phyloP scores from a whole-genome alignment of 37 sponge, comb jelly and placozoan genomes.

The Aphrocallistes beatrix region DNA sequence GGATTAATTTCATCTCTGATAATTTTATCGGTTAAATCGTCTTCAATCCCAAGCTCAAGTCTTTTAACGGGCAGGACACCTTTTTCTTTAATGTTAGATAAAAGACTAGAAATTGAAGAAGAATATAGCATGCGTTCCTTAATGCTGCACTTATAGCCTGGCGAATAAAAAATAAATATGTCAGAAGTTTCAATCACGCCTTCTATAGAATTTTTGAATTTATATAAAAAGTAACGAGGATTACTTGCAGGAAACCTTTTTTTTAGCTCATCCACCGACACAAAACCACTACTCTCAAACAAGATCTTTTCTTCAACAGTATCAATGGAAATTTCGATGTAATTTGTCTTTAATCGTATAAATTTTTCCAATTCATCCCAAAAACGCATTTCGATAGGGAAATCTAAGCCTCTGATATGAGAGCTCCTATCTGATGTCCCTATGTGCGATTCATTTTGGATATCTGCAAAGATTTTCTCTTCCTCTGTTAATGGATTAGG shows the following conservation, averaged over 20 bases:
- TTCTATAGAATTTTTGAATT: conserved; percentile 55
- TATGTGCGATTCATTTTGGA: conserved; percentile 42
- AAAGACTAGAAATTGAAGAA: conserved; percentile 29
- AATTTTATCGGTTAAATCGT: background rate
- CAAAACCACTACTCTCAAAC: conserved; percentile 10
- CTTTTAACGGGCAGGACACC: background rate
- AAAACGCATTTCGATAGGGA: conserved; percentile 49
- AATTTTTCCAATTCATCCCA: conserved; percentile 36
- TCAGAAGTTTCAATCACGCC: conserved; percentile 22
- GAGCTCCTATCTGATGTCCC: conserved; percentile 58
- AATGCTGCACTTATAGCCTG: conserved; percentile 65
- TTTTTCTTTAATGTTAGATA: background rate
- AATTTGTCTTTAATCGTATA: conserved; percentile 8
- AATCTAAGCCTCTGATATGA: conserved; percentile 64
- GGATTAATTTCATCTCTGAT: background rate
- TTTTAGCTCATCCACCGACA: conserved; percentile 24
- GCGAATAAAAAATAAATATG: conserved; percentile 82
- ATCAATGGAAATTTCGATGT: conserved; percentile 62
- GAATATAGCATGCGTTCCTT: conserved; percentile 90
- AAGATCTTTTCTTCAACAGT: conserved; percentile 39
- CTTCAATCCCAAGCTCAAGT: background rate
- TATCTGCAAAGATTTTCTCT: conserved; percentile 24
- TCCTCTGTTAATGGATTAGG: conserved; percentile 76
- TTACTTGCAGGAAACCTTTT: conserved; percentile 25
- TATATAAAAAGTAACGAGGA: conserved; percentile 68